Evolutionary conservation across 2,797 vertebrate genomes (phyloP).

Genomic region (Sarcophilus harrisii): DNA sequence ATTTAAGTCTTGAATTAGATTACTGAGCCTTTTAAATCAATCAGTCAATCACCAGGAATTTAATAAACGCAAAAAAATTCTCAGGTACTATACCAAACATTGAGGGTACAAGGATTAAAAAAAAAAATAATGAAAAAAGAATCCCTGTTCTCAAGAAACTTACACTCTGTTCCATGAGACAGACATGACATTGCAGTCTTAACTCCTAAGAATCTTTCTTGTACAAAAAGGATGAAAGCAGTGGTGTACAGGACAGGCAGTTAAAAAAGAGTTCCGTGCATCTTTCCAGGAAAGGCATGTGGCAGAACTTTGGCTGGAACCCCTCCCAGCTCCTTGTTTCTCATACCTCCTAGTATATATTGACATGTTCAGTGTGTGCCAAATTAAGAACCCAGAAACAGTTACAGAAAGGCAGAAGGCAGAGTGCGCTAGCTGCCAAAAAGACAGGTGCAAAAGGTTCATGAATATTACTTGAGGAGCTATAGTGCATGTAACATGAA

Average conservation of each 20-base stretch:
- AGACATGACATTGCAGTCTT: not conserved
- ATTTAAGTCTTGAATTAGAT: not conserved
- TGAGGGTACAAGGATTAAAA: not conserved
- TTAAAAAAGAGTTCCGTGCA: not conserved
- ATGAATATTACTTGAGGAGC: slow-evolving; percentile 43
- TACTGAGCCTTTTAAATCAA: not conserved
- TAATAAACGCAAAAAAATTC: not conserved
- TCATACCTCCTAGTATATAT: not conserved
- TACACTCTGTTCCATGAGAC: not conserved
- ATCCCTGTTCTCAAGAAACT: not conserved
- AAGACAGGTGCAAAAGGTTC: slow-evolving; percentile 49
- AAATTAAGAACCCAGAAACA: slow-evolving; percentile 51
- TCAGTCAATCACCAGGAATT: not conserved
- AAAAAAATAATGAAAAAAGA: not conserved
- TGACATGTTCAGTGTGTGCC: slow-evolving; percentile 20
- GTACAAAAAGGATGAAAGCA: slow-evolving; percentile 13
- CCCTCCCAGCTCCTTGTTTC: slow-evolving; percentile 1
- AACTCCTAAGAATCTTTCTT: slow-evolving; percentile 11
- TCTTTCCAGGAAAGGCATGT: slow-evolving; percentile 31
- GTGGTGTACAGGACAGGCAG: slow-evolving; percentile 5
- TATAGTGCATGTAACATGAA: not conserved
- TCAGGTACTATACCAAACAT: not conserved
- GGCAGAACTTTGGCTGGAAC: slow-evolving; percentile 29
- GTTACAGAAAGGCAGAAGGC: slow-evolving; percentile 7
- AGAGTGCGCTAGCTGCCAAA: slow-evolving; percentile 30